Base-by-base conservation (phyloP, 2,113 vertebrate species). In the Puntigrus tetrazona region DNA sequence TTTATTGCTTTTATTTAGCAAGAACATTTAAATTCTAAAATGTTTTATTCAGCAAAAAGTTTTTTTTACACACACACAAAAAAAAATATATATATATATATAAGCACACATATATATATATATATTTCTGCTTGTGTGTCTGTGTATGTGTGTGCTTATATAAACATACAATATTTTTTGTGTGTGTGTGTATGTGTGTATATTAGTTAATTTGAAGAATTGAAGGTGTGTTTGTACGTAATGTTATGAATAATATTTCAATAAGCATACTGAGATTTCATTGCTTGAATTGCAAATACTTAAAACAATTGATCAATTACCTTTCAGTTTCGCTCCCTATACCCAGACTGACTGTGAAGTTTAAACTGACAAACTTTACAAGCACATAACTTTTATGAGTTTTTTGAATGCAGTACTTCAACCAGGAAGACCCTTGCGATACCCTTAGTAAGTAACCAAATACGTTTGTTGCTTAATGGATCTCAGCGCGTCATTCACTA, bases 401-500 rank as follows among this genome's bases (percentile, higher is more conserved):
- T 78, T 67, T 67, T 27, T 38, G 41, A 74, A 74, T 83, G 45
- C 74, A 84, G 67, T 85, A 70, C 84, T 80, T 82, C 52, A 81
- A 86, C 59, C 45, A 84, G 77, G 72, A 45, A 79, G 81, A 83
- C 84, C 74, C 77, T 81, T 70, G 79, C 78, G 45, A 86, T 82
- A 80, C 80, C 74, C 85, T 87, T 81, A 78, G 47, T 84, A 88
- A 25, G 87, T 82, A 92, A 92, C 90, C 70, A 86, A 91, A 92
- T 91, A 89, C 90, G 88, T 93, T 92, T 92, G 90, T 92, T 90
- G 86, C 88, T 85, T 87, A 89, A 90, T 81, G 85, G 73, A 88
- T 80, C 84, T 81, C 86, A 88, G 84, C 88, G 84, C 89, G 84
- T 90, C 83, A 65, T 88, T 89, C 72, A 79, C 76, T 22, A 80